These are phyloP conservation scores for Grammomys dolichurus DNA, from an alignment of 2,113 vertebrate genomes.

Conservation along the genomic window DNA sequence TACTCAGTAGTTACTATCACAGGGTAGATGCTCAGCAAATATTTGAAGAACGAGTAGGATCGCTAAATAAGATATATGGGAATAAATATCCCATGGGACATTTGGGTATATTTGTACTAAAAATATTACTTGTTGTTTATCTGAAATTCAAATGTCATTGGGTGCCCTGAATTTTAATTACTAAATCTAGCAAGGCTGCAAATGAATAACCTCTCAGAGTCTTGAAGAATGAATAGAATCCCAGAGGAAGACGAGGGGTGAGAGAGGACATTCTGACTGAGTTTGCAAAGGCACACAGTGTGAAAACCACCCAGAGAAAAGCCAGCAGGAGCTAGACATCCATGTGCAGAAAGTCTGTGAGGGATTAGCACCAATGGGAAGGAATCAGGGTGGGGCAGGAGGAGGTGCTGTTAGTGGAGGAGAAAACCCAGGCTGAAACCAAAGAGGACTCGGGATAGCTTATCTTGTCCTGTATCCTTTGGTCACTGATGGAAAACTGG, in stretches of 20 bases:
- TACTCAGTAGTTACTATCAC: not conserved
- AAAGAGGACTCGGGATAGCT: not conserved
- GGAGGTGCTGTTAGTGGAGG: not conserved
- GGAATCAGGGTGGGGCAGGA: not conserved
- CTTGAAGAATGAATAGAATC: not conserved
- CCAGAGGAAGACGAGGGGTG: not conserved
- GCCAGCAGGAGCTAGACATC: not conserved
- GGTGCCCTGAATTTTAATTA: conserved; percentile 10
- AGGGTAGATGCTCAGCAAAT: conserved; percentile 27
- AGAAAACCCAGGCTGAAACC: not conserved
- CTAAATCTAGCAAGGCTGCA: conserved; percentile 4
- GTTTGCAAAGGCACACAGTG: not conserved
- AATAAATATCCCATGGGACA: not conserved
- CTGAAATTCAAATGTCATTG: conserved; percentile 44
- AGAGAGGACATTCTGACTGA: conserved; percentile 5
- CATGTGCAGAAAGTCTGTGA: not conserved
- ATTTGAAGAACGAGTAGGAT: conserved; percentile 17
- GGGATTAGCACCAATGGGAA: not conserved
- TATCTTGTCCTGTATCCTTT: not conserved
- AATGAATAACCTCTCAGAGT: conserved; percentile 4
- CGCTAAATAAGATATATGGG: conserved; percentile 31
- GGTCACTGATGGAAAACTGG: not conserved
- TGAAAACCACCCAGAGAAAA: not conserved
- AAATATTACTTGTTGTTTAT: conserved; percentile 31
- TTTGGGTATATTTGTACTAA: conserved; percentile 21